Conservation (phyloP, 2,888 invertebrate genomes). For the Eilema caniola region DNA sequence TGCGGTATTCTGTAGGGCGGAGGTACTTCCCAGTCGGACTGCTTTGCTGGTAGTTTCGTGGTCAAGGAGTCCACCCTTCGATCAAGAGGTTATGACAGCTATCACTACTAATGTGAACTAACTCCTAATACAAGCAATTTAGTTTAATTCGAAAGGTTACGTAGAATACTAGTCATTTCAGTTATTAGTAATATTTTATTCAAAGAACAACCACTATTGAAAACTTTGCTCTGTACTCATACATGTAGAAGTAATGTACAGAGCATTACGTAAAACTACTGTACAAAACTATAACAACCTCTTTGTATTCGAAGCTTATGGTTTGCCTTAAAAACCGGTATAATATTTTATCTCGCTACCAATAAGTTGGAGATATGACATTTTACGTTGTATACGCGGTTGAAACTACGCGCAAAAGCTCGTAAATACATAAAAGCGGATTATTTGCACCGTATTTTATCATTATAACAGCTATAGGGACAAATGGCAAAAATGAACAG, state of each 20-base stretch:
- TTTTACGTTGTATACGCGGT: neutral
- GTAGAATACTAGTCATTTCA: too few relatives aligned
- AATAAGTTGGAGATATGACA: neutral
- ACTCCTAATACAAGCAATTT: too few relatives aligned
- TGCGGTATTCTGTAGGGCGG: too few relatives aligned
- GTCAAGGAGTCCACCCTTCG: too few relatives aligned
- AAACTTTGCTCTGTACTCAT: too few relatives aligned
- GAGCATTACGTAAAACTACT: neutral
- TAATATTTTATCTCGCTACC: neutral
- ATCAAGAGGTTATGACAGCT: too few relatives aligned
- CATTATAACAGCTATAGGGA: neutral
- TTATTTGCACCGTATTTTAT: neutral
- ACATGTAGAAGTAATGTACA: neutral
- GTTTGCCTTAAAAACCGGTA: neutral
- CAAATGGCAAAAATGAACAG: neutral
- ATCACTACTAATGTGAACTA: too few relatives aligned
- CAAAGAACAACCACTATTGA: too few relatives aligned
- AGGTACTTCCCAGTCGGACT: too few relatives aligned
- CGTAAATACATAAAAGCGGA: conserved; percentile 1
- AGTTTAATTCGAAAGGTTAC: too few relatives aligned
- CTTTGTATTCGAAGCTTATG: neutral
- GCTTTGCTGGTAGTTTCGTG: too few relatives aligned
- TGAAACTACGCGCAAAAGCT: conserved; percentile 2
- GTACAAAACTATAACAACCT: neutral
- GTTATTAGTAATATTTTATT: too few relatives aligned